Conservation (phyloP, 1,140 invertebrate genomes). For the Zaprionus gabonicus region DNA sequence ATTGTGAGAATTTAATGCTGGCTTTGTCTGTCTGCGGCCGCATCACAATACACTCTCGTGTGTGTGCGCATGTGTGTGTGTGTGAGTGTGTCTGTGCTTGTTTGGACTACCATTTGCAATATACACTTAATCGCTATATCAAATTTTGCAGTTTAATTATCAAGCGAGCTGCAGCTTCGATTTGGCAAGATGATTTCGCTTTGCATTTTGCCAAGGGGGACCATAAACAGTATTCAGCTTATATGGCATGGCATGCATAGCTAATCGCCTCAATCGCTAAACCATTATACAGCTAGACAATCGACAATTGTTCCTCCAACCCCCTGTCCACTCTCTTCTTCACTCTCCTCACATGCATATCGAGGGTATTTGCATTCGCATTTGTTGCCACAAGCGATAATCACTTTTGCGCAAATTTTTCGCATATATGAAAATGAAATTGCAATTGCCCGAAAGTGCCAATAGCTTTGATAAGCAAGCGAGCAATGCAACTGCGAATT, state of each 20-base stretch:
- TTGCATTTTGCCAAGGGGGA: slow-evolving; percentile 8
- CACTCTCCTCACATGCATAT: neutral
- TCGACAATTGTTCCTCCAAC: slow-evolving; percentile 40
- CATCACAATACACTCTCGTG: neutral
- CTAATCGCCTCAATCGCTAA: slow-evolving; percentile 54
- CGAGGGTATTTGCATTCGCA: slow-evolving; percentile 19
- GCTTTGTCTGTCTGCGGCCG: slow-evolving; percentile 64
- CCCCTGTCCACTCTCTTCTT: neutral
- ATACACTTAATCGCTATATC: slow-evolving; percentile 14
- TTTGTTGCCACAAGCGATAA: slow-evolving; percentile 75
- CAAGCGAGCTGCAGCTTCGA: slow-evolving; percentile 1
- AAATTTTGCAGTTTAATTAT: slow-evolving; percentile 46
- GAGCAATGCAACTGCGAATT: slow-evolving; percentile 30
- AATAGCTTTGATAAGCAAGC: slow-evolving; percentile 73
- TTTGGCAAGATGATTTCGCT: slow-evolving; percentile 16
- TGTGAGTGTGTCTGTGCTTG: neutral
- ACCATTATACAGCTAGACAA: slow-evolving; percentile 29
- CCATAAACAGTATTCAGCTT: neutral
- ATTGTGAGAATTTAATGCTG: slow-evolving; percentile 58
- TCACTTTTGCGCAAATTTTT: slow-evolving; percentile 47
- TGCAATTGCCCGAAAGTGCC: slow-evolving; percentile 57
- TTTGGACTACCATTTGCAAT: neutral
- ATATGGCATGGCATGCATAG: neutral
- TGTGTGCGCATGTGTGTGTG: neutral
- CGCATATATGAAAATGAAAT: slow-evolving; percentile 52